Base-by-base conservation (phyloP, 2,888 invertebrate genomes). In the Villa cingulata region DNA sequence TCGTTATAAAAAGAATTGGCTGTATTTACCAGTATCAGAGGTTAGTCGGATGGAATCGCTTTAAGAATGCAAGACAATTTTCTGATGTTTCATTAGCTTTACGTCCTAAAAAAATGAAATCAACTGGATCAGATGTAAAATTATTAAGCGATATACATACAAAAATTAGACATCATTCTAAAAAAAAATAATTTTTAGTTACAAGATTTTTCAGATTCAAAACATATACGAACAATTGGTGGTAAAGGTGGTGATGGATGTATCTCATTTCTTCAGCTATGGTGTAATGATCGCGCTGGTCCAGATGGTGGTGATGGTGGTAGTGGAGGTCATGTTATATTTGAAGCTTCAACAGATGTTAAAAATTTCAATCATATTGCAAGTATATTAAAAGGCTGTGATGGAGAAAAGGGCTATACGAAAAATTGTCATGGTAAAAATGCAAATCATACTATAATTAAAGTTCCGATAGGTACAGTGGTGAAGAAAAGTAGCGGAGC, bases 261-360 rank as follows among this genome's bases (percentile, higher is more conserved):
- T 56, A 79, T 94, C 47, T 88, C 91, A 0, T 94, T 98, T 63
- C 70, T 90, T 7, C 80, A 81, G 51, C 71, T 81, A 10, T 89
- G 81, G 76, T 74, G 76, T 46, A 92, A 92, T 59, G 94, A 92
- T 53, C 76, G 75, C 48, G 97, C 90, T 0, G 96, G 96, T 0
- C 96, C 95, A 0, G 89, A 92, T 66, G 96, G 95, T 0, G 97
- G 96, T 0, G 92, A 97, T 66, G 98, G 97, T 0, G 98, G 98
- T 0, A 79, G 87, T 62, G 96, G 96, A 1, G 96, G 90, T 0
- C 96, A 97, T 70, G 84, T 97, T 2, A 77, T 96, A 47, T 85
- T 96, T 54, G 72, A 65, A 80, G 85, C 88, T 0, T 73, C 77
- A 0, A 65, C 67, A 29, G 73, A 81, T 46, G 72, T 82, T 1